A percentile compares a stretch with the other conserved stretches of the same genome.
Evolutionary conservation across 2,888 invertebrate genomes (phyloP).

Genomic region (Uloborus plumipes): DNA sequence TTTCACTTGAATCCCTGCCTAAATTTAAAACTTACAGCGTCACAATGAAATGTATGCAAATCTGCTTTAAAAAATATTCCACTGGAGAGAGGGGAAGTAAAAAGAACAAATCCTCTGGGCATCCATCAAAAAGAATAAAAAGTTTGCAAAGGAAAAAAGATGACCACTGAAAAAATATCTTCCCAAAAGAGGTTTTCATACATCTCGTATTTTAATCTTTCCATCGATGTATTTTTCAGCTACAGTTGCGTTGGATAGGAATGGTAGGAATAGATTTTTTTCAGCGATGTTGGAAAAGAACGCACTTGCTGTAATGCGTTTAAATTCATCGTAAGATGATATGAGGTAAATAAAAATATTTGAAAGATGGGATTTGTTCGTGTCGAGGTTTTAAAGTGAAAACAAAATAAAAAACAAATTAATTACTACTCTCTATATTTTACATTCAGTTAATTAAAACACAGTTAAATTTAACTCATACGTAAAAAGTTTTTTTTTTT

Average conservation of each 20-base stretch:
- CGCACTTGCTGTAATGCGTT: no score
- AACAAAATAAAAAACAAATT: no score
- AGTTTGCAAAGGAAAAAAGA: slow-evolving; percentile 11
- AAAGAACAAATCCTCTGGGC: slow-evolving; percentile 16
- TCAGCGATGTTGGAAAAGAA: slow-evolving; percentile 10
- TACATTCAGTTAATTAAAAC: no score
- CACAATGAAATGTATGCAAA: slow-evolving; percentile 10
- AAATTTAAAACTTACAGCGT: no score
- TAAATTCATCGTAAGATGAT: no score
- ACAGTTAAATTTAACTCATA: no score
- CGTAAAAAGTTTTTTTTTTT: no score
- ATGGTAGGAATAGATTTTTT: slow-evolving; percentile 7
- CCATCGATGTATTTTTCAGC: slow-evolving; percentile 30
- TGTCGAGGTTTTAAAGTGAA: no score
- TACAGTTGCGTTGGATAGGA: slow-evolving; percentile 32
- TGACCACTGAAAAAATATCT: slow-evolving; percentile 30
- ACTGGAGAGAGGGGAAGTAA: background rate
- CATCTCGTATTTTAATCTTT: slow-evolving; percentile 27
- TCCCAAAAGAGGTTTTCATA: slow-evolving; percentile 16
- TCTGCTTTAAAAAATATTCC: background rate
- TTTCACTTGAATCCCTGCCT: no score
- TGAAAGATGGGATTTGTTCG: no score
- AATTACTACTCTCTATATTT: no score
- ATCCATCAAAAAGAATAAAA: slow-evolving; percentile 7
- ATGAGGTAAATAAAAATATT: no score